Conservation (phyloP, 2,888 invertebrate genomes). For the Drosophila melanocephala region DNA sequence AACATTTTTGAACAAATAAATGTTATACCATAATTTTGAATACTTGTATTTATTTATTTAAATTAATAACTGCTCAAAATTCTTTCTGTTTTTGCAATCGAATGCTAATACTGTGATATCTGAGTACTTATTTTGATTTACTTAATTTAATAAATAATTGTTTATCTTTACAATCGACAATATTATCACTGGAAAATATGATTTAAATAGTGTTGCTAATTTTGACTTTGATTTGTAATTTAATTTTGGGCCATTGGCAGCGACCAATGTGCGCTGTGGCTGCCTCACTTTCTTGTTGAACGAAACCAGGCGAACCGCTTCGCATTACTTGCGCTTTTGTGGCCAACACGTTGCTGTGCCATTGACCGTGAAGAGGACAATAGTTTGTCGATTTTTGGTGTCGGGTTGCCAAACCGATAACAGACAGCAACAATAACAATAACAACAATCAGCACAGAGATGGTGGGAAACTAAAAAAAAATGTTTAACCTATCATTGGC, state of each 20-base stretch:
- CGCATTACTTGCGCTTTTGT: slow-evolving; percentile 74
- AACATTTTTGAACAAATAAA: neutral
- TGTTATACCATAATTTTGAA: neutral
- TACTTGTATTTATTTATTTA: neutral
- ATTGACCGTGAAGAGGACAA: slow-evolving; percentile 58
- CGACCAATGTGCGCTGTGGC: neutral
- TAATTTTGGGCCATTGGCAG: neutral
- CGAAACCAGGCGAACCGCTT: slow-evolving; percentile 52
- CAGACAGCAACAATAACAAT: neutral
- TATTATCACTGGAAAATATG: neutral
- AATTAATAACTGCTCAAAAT: neutral
- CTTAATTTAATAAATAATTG: neutral
- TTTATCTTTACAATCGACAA: neutral
- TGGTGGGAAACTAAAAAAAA: neutral
- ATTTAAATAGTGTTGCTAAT: neutral
- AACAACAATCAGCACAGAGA: neutral
- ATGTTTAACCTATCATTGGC: slow-evolving; percentile 9
- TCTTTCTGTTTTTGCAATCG: neutral
- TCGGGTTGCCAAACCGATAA: slow-evolving; percentile 35
- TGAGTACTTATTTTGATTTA: neutral
- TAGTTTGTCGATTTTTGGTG: slow-evolving; percentile 40
- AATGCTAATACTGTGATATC: neutral
- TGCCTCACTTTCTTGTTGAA: slow-evolving; percentile 57
- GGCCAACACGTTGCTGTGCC: slow-evolving; percentile 39
- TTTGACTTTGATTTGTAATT: neutral